Percentiles rank a stretch among this genome's conserved stretches.
These are phyloP conservation scores for Tachuris rubrigastra DNA, from an alignment of 2,113 vertebrate genomes.

Conservation along the genomic window DNA sequence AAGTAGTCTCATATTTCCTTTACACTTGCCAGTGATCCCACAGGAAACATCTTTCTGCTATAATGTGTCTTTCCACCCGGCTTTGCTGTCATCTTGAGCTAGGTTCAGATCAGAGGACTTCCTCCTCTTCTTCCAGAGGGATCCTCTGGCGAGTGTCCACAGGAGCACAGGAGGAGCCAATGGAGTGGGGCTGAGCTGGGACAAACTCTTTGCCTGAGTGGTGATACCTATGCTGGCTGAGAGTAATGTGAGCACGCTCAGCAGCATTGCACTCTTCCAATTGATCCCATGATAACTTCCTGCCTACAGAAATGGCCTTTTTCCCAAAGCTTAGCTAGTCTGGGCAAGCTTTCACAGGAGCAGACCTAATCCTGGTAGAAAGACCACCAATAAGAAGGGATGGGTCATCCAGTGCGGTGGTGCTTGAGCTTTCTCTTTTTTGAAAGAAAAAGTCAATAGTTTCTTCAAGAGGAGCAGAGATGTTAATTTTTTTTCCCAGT, in stretches of 20 bases:
- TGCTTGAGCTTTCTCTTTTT: neutral
- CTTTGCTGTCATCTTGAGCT: neutral
- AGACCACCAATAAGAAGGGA: neutral
- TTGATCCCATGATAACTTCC: neutral
- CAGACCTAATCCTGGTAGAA: neutral
- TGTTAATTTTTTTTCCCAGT: neutral
- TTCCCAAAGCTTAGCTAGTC: neutral
- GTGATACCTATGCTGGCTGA: fast-evolving
- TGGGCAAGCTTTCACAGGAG: neutral
- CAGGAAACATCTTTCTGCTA: slow-evolving; percentile 49
- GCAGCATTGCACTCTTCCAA: neutral
- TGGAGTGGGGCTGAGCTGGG: neutral
- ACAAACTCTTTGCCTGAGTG: fast-evolving
- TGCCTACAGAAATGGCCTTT: neutral
- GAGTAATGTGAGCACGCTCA: fast-evolving
- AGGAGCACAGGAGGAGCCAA: neutral
- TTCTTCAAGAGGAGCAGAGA: neutral
- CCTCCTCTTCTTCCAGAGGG: neutral
- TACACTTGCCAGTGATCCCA: neutral
- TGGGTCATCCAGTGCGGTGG: neutral
- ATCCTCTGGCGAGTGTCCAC: fast-evolving
- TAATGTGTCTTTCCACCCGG: neutral
- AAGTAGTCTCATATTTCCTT: slow-evolving; percentile 43
- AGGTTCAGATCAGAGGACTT: neutral
- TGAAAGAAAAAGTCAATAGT: neutral